Percentiles rank a stretch among this genome's conserved stretches.
Conservation (phyloP, 2,113 vertebrate species). For the Rhadina sibilatrix region DNA sequence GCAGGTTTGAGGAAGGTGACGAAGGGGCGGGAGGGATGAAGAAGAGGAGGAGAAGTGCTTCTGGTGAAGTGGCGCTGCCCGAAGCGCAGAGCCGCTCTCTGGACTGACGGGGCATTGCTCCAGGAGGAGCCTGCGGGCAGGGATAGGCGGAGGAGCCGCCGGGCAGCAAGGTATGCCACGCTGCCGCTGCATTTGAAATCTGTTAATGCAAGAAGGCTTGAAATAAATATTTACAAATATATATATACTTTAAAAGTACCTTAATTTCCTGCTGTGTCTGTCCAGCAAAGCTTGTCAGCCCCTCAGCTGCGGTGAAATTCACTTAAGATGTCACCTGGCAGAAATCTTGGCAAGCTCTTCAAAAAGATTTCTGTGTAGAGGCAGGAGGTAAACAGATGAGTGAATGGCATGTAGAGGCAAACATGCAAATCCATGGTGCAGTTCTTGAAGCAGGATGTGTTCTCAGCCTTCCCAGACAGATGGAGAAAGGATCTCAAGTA, state of each 20-base stretch:
- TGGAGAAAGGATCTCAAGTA: background rate
- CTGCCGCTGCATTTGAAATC: background rate
- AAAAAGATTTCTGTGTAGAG: background rate
- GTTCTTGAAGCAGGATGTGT: background rate
- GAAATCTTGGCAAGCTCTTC: background rate
- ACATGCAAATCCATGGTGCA: fast-evolving
- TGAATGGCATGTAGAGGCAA: background rate
- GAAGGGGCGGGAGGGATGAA: background rate
- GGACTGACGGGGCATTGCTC: background rate
- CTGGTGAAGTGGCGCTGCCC: background rate
- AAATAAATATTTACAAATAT: background rate
- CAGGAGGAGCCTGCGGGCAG: background rate
- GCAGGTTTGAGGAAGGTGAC: background rate
- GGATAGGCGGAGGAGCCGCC: background rate
- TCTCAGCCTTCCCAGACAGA: background rate
- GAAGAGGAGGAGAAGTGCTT: background rate
- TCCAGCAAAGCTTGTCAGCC: too few relatives aligned
- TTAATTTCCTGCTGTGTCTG: background rate
- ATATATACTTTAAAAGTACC: background rate
- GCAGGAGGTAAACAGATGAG: background rate
- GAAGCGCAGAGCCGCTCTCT: background rate
- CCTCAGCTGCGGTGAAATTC: background rate
- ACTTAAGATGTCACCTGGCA: background rate
- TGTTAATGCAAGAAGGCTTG: background rate
- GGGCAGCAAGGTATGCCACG: fast-evolving